Conservation (phyloP, 2,888 invertebrate species). For the Zhuqinia jingwanae region DNA sequence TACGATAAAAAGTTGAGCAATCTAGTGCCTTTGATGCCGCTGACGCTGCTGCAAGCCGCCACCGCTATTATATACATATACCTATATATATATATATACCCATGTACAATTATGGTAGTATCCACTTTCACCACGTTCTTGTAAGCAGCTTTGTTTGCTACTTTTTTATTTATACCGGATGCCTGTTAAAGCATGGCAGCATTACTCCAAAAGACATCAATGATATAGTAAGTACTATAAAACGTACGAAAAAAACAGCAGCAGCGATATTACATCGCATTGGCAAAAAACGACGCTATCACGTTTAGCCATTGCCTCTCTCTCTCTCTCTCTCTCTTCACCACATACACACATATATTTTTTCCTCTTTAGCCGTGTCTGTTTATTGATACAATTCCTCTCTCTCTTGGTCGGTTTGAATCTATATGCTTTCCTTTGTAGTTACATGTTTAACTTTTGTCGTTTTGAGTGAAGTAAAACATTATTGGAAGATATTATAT, state of each 20-base stretch:
- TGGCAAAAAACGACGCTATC: slow-evolving; percentile 45
- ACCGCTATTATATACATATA: too few relatives aligned
- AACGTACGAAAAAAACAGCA: neutral
- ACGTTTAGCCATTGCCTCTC: slow-evolving; percentile 42
- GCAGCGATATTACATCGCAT: slow-evolving; percentile 4
- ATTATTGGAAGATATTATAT: slow-evolving; percentile 21
- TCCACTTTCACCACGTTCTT: slow-evolving; percentile 2
- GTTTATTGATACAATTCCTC: slow-evolving; percentile 10
- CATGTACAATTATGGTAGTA: too few relatives aligned
- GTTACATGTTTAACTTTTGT: slow-evolving; percentile 37
- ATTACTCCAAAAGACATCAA: slow-evolving; percentile 1
- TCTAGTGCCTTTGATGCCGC: slow-evolving; percentile 27
- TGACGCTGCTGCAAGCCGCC: too few relatives aligned
- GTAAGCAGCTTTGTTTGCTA: slow-evolving; percentile 35
- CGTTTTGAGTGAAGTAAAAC: slow-evolving; percentile 46
- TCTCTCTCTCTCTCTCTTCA: too few relatives aligned
- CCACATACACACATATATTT: too few relatives aligned
- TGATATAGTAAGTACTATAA: neutral
- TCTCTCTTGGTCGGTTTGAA: neutral
- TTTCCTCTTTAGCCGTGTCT: slow-evolving; percentile 34
- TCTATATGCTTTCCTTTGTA: slow-evolving; percentile 2
- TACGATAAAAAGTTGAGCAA: slow-evolving; percentile 63
- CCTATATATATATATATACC: too few relatives aligned
- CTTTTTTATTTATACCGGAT: slow-evolving; percentile 6
- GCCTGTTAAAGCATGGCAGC: neutral